A percentile compares a stretch with the other conserved stretches of the same genome.
Evolutionary conservation across 2,797 vertebrate genomes (phyloP).

Genomic region (Todus mexicanus): DNA sequence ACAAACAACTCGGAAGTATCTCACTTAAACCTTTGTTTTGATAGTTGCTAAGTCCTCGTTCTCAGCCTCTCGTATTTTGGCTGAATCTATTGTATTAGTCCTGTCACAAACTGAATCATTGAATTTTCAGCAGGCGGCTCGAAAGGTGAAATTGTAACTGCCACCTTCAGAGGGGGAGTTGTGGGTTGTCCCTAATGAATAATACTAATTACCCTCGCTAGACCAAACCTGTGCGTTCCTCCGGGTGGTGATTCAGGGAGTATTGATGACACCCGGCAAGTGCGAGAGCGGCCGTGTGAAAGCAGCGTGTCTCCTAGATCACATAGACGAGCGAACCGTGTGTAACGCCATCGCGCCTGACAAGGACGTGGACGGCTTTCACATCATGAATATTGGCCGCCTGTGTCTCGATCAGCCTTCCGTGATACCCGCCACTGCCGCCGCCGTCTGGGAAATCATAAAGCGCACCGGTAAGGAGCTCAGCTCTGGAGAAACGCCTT

Average conservation of each 20-base stretch:
- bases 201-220: background rate
- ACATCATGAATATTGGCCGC: constrained; percentile 88
- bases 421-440: constrained; percentile 88
- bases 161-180: background rate
- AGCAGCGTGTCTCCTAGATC: constrained; percentile 68
- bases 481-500: background rate
- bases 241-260: background rate
- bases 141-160: background rate
- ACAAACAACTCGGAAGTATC: background rate
- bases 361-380: constrained; percentile 94
- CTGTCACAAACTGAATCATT: background rate
- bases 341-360: constrained; percentile 88
- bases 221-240: background rate
- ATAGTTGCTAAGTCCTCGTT: accelerated
- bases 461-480: constrained; percentile 79
- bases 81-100: background rate
- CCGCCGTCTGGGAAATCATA: constrained; percentile 93
- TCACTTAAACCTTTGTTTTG: background rate
- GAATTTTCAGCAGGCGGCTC: background rate
- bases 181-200: background rate
- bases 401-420: constrained; percentile 90
- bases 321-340: constrained; percentile 85
- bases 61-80: background rate
- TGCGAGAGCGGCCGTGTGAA: background rate
- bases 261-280: background rate